Evolutionary conservation across 2,888 invertebrate species (phyloP).

Genomic region (Sphaerolaimus hirsutus): DNA sequence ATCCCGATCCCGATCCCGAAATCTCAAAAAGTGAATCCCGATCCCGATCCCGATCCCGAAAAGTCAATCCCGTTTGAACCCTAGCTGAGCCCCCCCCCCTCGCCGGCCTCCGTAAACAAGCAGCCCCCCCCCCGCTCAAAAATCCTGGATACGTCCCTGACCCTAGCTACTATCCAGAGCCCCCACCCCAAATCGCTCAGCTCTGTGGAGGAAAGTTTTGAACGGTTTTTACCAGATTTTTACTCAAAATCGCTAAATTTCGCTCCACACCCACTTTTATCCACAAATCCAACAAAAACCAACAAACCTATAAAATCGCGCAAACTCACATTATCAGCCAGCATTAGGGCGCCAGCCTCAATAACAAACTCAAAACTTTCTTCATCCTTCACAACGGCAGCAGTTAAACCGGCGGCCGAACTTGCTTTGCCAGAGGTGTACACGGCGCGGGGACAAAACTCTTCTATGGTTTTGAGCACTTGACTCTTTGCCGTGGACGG

Average conservation of each 20-base stretch:
- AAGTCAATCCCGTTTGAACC: too few relatives aligned
- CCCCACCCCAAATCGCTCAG: too few relatives aligned
- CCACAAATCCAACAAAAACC: constrained; percentile 1
- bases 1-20: too few relatives aligned
- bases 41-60: too few relatives aligned
- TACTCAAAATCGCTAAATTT: too few relatives aligned
- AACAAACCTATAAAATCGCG: too few relatives aligned
- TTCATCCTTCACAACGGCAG: constrained; percentile 89
- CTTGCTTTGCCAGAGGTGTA: constrained; percentile 98
- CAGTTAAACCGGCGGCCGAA: constrained; percentile 86
- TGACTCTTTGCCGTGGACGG: constrained; percentile 97
- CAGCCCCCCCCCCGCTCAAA: too few relatives aligned
- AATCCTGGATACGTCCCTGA: too few relatives aligned
- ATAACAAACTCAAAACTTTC: constrained; percentile 96
- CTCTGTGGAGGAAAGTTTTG: not conserved
- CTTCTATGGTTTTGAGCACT: constrained; percentile 56
- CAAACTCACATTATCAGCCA: constrained; percentile 60
- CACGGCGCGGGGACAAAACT: constrained; percentile 79
- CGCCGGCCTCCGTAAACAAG: too few relatives aligned
- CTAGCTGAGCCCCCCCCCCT: too few relatives aligned
- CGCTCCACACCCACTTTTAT: not conserved
- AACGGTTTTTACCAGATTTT: not conserved
- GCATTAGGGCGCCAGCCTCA: constrained; percentile 96
- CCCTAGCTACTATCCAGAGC: too few relatives aligned
- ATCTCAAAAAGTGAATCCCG: too few relatives aligned